Evolutionary conservation across 2,888 invertebrate genomes (phyloP), one percentile per base, ranked within the genome.

Genomic region (Nineta flava): DNA sequence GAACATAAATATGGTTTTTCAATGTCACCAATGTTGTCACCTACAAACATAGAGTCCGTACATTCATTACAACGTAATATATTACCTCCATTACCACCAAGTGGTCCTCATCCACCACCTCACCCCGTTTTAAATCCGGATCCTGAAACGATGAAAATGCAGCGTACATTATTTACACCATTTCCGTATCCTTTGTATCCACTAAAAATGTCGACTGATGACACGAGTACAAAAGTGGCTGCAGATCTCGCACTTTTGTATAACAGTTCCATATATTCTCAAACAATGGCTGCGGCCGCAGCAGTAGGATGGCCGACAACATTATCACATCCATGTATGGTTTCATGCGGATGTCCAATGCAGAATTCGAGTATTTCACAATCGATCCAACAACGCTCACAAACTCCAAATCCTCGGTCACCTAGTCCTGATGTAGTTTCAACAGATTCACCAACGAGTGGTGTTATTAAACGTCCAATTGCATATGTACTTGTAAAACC

Each of bases 1-100:
- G 85, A 85, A 58, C 78, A 80, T 19, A 83, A 83, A 61, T 83
- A 79, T 61, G 79, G 79, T 5, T 83, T 81, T 64, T 75, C 78
- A 4, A 74, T 83, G 60, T 74, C 76, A 51, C 78, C 78, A 0
- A 67, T 81, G 12, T 70, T 81, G 65, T 76, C 80, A 0, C 74
- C 78, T 0, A 52, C 65, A 1, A 17, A 19, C 4, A 62, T 67
- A 50, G 72, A 73, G 47, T 59, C 51, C 35, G 58, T 40, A 59
- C 65, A 6, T 56, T 56, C 52, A n/a, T 65, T 76, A 3, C 72
- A 75, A 1, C 65, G 78, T 12, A 63, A 75, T 19, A 60, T 70
- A 54, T 59, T 69, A 56, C 65, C 67, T 43, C 53, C 53, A 38
- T 60, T 68, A 41, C 69, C 69, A 1, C 65, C 67, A 1, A 63